These are phyloP conservation scores for Drosophila incognita DNA, from an alignment of 2,888 invertebrate genomes.

Conservation along the genomic window DNA sequence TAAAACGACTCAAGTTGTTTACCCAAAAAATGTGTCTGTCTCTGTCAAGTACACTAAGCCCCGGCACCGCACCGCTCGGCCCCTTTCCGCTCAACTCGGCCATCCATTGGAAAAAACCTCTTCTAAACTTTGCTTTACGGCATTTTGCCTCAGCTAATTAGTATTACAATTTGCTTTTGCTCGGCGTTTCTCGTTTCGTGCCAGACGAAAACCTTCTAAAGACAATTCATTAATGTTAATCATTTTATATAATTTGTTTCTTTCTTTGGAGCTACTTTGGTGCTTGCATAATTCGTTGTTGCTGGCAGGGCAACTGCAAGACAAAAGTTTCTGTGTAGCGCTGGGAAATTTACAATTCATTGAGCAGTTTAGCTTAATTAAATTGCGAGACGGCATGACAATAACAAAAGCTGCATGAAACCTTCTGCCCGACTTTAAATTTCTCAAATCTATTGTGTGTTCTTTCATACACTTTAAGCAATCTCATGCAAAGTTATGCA, in stretches of 20 bases:
- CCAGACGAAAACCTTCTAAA: conserved; percentile 45
- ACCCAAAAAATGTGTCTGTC: conserved; percentile 63
- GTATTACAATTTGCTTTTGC: conserved; percentile 75
- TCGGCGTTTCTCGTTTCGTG: conserved; percentile 50
- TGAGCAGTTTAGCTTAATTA: conserved; percentile 80
- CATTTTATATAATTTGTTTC: conserved; percentile 68
- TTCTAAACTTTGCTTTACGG: conserved; percentile 64
- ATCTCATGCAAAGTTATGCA: conserved; percentile 60
- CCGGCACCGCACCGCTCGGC: not conserved
- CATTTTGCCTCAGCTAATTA: conserved; percentile 73
- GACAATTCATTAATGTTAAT: conserved; percentile 80
- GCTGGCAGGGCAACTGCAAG: conserved; percentile 42
- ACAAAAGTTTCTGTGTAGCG: conserved; percentile 54
- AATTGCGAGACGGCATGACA: conserved; percentile 60
- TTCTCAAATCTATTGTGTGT: not conserved
- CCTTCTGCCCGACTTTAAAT: conserved; percentile 13
- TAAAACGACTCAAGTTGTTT: conserved; percentile 78
- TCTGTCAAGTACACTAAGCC: conserved; percentile 19
- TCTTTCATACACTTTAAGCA: conserved; percentile 5
- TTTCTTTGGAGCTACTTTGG: conserved; percentile 45
- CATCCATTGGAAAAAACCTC: conserved; percentile 52
- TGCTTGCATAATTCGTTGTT: conserved; percentile 59
- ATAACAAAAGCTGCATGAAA: conserved; percentile 47
- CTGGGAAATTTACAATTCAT: conserved; percentile 76
- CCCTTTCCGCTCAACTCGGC: not conserved